A percentile compares a stretch with the other conserved stretches of the same genome.
phyloP scores from a whole-genome alignment of 1,140 invertebrate genomes.

The Trichomalopsis sarcophagae region DNA sequence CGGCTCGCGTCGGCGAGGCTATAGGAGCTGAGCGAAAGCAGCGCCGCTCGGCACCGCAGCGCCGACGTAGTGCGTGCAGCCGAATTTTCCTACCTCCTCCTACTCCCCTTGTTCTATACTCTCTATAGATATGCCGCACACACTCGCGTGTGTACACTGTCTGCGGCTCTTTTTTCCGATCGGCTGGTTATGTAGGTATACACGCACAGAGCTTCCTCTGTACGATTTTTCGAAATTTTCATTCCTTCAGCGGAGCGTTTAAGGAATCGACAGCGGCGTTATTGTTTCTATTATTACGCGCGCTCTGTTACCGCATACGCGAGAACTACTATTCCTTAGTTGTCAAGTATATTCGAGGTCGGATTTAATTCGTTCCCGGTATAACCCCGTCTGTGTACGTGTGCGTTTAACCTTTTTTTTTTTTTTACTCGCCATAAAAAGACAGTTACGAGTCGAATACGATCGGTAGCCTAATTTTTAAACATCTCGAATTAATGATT shows the following conservation, averaged over 20 bases:
- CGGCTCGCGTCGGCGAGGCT: background rate
- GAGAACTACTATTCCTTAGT: background rate
- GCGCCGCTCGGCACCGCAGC: background rate
- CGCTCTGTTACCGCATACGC: background rate
- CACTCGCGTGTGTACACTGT: background rate
- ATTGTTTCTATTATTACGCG: background rate
- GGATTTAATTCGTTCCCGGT: background rate
- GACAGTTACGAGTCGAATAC: too few relatives aligned
- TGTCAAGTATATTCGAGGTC: background rate
- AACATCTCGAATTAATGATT: background rate
- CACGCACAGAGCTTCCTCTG: too few relatives aligned
- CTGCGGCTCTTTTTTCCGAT: background rate
- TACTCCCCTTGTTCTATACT: background rate
- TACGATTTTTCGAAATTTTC: too few relatives aligned
- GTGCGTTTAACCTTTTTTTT: background rate
- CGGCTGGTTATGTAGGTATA: background rate
- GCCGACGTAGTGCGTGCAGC: conserved; percentile 4
- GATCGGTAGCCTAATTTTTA: background rate
- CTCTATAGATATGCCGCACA: background rate
- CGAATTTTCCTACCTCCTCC: conserved; percentile 10
- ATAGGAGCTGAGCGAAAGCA: background rate
- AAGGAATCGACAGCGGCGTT: too few relatives aligned
- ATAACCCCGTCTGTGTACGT: too few relatives aligned
- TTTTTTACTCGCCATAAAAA: background rate
- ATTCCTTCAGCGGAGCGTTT: too few relatives aligned